Evolutionary conservation across 2,888 invertebrate genomes (phyloP).

Genomic region (Amphipoea lucens): DNA sequence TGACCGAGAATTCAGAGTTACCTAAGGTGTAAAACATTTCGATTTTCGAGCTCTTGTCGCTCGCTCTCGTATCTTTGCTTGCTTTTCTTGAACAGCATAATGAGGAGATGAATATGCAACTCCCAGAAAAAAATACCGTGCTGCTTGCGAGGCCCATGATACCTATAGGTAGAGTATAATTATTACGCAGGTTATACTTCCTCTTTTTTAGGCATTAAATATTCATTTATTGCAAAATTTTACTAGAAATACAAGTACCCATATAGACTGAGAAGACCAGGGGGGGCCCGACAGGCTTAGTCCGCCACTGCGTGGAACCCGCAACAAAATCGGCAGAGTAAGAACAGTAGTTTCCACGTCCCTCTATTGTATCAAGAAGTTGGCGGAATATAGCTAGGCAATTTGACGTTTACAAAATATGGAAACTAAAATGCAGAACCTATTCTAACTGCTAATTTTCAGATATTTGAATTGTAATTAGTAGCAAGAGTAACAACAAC

Average conservation of each 20-base stretch:
- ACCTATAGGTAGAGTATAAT: too few relatives aligned
- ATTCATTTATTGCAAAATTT: too few relatives aligned
- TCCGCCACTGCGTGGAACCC: not conserved
- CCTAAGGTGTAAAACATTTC: not conserved
- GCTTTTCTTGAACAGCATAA: too few relatives aligned
- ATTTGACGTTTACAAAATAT: not conserved
- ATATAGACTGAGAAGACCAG: too few relatives aligned
- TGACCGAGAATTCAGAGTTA: not conserved
- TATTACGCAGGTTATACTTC: too few relatives aligned
- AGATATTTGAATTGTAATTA: not conserved
- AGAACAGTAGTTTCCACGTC: not conserved
- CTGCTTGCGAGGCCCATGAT: too few relatives aligned
- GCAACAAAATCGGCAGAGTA: not conserved
- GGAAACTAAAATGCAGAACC: not conserved
- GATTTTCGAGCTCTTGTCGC: not conserved
- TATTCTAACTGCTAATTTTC: not conserved
- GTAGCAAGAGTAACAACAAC: not conserved
- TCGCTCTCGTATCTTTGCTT: too few relatives aligned
- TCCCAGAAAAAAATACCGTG: too few relatives aligned
- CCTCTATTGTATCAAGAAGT: not conserved
- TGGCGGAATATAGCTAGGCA: not conserved
- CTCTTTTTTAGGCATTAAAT: too few relatives aligned
- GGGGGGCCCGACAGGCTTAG: too few relatives aligned
- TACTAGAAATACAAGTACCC: too few relatives aligned
- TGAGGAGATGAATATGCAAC: too few relatives aligned